phyloP scores from a whole-genome alignment of 2,797 vertebrate species.

The Spondyliosoma cantharus region DNA sequence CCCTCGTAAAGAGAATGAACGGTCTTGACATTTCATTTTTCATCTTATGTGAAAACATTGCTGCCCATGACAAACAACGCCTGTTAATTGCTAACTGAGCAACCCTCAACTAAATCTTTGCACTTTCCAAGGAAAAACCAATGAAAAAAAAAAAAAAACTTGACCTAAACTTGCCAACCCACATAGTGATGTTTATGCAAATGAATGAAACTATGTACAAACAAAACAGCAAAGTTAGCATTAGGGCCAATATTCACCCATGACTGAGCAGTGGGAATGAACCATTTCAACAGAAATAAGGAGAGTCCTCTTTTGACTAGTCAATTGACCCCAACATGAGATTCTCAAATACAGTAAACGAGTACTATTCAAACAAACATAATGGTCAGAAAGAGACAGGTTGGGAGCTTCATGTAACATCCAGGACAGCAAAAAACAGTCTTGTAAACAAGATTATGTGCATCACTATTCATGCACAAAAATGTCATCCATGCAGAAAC shows the following conservation, averaged over 20 bases:
- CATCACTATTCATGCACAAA: conserved; percentile 35
- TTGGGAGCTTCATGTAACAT: not conserved
- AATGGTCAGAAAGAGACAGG: not conserved
- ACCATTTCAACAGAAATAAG: conserved; percentile 23
- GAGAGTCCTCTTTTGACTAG: not conserved
- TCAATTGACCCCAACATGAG: not conserved
- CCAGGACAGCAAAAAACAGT: not conserved
- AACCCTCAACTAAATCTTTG: not conserved
- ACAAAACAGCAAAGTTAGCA: conserved; percentile 18
- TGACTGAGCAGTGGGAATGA: conserved; percentile 1
- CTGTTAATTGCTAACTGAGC: not conserved
- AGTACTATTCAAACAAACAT: not conserved
- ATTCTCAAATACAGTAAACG: conserved; percentile 1
- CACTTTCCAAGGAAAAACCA: not conserved
- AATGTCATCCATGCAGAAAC: conserved; percentile 28
- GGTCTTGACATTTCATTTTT: not conserved
- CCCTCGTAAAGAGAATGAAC: not conserved
- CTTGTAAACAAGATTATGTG: conserved; percentile 36
- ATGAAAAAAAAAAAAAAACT: not conserved
- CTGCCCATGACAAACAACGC: too few species aligned
- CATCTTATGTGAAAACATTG: not conserved
- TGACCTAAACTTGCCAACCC: not conserved
- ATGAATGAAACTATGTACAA: conserved; percentile 8
- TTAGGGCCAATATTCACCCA: conserved; percentile 22
- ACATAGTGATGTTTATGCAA: not conserved